Conservation (phyloP, 2,113 vertebrate genomes). For the Fulmarus glacialis region DNA sequence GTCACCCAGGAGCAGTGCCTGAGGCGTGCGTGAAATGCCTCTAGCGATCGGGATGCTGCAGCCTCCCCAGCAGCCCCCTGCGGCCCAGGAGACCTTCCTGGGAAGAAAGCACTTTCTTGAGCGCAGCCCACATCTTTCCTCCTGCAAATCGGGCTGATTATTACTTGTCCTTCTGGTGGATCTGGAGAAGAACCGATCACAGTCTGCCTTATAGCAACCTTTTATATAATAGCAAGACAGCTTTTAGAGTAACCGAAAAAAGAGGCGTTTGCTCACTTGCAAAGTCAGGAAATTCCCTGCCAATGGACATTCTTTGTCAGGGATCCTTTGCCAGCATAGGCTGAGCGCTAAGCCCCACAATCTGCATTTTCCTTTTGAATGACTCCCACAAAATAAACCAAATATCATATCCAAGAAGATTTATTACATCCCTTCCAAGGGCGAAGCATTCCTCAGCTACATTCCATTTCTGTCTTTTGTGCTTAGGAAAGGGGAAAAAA, state of each 20-base stretch:
- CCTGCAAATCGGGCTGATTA: neutral
- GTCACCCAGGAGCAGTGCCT: neutral
- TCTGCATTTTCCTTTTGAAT: constrained; percentile 64
- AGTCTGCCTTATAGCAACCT: neutral
- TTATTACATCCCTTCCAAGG: constrained; percentile 61
- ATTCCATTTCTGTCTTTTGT: constrained; percentile 62
- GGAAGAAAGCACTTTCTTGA: neutral
- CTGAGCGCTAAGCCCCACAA: constrained; percentile 58
- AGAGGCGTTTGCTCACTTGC: constrained; percentile 67
- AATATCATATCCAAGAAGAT: constrained; percentile 57
- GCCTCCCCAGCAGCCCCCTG: constrained; percentile 57
- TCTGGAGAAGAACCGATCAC: neutral
- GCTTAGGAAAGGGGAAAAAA: constrained; percentile 54
- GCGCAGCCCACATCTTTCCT: neutral
- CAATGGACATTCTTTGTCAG: constrained; percentile 67
- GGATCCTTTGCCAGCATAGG: constrained; percentile 62
- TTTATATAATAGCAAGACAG: constrained; percentile 51
- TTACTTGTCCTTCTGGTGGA: neutral
- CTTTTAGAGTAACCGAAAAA: constrained; percentile 42
- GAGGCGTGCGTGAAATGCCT: neutral
- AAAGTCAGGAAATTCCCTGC: constrained; percentile 73
- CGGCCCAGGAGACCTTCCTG: neutral
- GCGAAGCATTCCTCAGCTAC: constrained; percentile 52
- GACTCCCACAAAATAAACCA: constrained; percentile 61
- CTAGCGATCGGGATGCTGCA: neutral